Base-by-base conservation (phyloP, 2,797 vertebrate species). In the Sphaeramia orbicularis region DNA sequence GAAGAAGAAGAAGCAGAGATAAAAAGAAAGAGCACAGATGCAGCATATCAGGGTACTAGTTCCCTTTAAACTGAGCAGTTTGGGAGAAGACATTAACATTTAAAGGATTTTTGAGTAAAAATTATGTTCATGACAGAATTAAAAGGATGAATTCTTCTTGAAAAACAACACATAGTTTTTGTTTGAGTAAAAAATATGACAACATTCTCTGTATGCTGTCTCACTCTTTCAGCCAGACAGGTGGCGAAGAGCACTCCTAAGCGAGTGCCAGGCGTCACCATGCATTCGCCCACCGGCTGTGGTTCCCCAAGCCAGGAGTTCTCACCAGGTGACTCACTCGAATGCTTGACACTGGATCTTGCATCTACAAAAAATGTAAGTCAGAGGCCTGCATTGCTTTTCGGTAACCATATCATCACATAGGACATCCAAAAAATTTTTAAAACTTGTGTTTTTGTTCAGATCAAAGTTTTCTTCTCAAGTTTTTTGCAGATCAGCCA, bases 1-100 rank as follows among this genome's bases (percentile, higher is more conserved):
- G 96, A 97, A 47, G 96, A 98, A 51, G 96, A 98, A 53, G 97
- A 97, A 62, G 95, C 95, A 48, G 96, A 98, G 77, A 82, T 95
- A 79, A 98, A 96, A 84, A 95, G 95, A 86, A 98, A 96, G 86
- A 95, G 93, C 84, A 97, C 96, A 61, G 96, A 97, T 84, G 93
- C 95, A 86, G 96, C 97, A 64, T 98, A 96, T 93, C 96, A 97
- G 85, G 97, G 97, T 98, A 95, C 87, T 72, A 12, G 19, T 67
- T 68, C 32, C 49, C 21, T 40, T 76, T 69, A 36, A n/a, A 47
- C 37, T 1, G 14, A 37, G 4, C 24, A 43, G 47, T 71, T 44
- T 14, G 14, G 3, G 24, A 7, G 13, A 3, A 40, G 13, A 65
- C 42, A 51, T 48, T n/a, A 36, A 15, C n/a, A 30, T 27, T 32